Percentiles rank a stretch among this genome's conserved stretches.
phyloP scores from a whole-genome alignment of 2,888 invertebrate genomes.

The Heliconius cydno region DNA sequence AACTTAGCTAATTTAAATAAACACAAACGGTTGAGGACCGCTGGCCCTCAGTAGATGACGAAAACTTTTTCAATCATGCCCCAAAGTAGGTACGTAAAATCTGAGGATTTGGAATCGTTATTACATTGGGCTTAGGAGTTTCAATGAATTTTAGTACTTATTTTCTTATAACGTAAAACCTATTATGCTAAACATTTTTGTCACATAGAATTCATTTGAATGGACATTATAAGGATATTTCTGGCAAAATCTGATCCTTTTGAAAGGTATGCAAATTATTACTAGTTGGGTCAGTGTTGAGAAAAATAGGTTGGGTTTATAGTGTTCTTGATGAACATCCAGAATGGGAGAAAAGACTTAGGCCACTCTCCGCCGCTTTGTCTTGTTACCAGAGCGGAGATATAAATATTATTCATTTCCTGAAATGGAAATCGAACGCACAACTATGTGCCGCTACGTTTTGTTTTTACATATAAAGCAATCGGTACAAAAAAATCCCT shows the following conservation, averaged over 20 bases:
- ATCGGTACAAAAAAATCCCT: background rate
- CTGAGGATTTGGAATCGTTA: slow-evolving; percentile 26
- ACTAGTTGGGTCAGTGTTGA: background rate
- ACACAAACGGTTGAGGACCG: slow-evolving; percentile 13
- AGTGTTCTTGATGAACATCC: background rate
- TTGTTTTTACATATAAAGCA: background rate
- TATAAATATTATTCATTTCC: no score
- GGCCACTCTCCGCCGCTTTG: no score
- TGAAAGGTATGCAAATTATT: slow-evolving; percentile 12
- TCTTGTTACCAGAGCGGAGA: no score
- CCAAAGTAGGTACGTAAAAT: slow-evolving; percentile 31
- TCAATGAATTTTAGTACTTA: slow-evolving; percentile 15
- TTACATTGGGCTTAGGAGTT: slow-evolving; percentile 15
- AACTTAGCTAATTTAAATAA: slow-evolving; percentile 3
- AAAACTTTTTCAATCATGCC: slow-evolving; percentile 37
- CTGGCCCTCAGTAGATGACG: slow-evolving; percentile 13
- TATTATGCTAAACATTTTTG: background rate
- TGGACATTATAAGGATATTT: slow-evolving; percentile 1
- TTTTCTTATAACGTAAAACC: background rate
- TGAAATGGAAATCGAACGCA: no score
- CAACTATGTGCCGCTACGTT: no score
- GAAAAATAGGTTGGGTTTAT: background rate
- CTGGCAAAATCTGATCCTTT: background rate
- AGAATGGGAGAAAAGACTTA: no score
- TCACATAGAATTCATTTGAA: slow-evolving; percentile 8